These are phyloP conservation scores for Nasonia vitripennis DNA, from an alignment of 1,140 invertebrate genomes.

Conservation along the genomic window DNA sequence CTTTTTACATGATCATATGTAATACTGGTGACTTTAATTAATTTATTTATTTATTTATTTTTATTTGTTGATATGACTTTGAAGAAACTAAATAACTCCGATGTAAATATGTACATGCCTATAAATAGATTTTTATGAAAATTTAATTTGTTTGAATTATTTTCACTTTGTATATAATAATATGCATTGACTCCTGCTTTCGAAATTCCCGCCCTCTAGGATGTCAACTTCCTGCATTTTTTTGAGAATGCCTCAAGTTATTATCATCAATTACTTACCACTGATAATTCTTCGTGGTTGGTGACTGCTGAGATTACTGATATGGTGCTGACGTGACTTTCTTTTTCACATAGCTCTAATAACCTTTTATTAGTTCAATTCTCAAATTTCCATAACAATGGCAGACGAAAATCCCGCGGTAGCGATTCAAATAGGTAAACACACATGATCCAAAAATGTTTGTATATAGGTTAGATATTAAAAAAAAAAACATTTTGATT, in stretches of 20 bases:
- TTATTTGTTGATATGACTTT: background rate
- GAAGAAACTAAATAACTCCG: background rate
- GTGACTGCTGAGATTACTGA: background rate
- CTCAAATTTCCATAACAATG: conserved; percentile 34
- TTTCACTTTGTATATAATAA: background rate
- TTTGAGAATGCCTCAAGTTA: background rate
- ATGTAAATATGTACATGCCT: conserved; percentile 14
- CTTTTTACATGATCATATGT: background rate
- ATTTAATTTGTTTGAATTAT: conserved; percentile 8
- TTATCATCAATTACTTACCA: too few species aligned
- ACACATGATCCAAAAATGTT: conserved; percentile 1
- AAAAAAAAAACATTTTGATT: conserved; percentile 12
- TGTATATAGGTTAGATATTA: conserved; percentile 20
- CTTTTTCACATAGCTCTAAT: background rate
- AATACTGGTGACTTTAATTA: conserved; percentile 22
- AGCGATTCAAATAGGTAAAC: conserved; percentile 38
- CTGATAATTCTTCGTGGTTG: too few species aligned
- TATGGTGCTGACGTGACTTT: conserved; percentile 9
- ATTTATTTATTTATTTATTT: conserved; percentile 48
- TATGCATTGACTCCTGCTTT: background rate
- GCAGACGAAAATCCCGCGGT: background rate
- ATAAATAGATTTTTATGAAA: conserved; percentile 21
- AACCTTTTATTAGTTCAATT: background rate
- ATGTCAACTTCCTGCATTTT: conserved; percentile 4
- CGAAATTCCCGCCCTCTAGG: conserved; percentile 23